Evolutionary conservation across 2,888 invertebrate species (phyloP), one percentile per base, ranked within the genome.

Genomic region (Cryptops parisi): DNA sequence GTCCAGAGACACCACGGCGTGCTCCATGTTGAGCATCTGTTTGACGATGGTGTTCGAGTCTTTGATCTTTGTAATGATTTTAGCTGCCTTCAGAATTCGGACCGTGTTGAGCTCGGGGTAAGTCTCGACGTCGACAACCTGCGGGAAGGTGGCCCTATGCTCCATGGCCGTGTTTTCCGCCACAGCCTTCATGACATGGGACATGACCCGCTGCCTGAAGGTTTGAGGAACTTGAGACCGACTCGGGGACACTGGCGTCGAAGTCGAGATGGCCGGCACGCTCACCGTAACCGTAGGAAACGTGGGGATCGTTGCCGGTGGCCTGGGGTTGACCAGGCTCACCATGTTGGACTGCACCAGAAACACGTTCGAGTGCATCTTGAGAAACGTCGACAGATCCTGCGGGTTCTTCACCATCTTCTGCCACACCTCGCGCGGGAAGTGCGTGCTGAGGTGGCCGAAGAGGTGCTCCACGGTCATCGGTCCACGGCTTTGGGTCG

Each of bases 311-410:
- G 39, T 17, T 9, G 19, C 4, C 2, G 41, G 9, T 5, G 47
- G 6, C 26, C 26, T 22, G 2, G 50, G 49, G 15, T 53, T 53
- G 62, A 87, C 77, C 60, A 89, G 71, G 54, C 86, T 86, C 63
- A 90, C 88, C 69, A 90, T 78, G 74, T 93, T 91, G 52, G 88
- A 80, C 67, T 93, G 90, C 57, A 94, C 88, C 68, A 88, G 86
- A 71, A 93, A 93, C 63, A 87, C 81, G 68, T 91, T 87, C n/a
- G 90, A 84, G 68, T 93, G 90, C 72, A 94, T 79, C 68, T 88
- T 84, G 52, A 94, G 73, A 67, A 94, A 93, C 47, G 90, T 89
- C 48, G 82, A 81, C 60, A 94, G 74, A 70, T 94, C 93, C 54
- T 83, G 82, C 0, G 88, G 82, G 2, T 87, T 90, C 67, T 90